These are phyloP conservation scores for Xiphorhynchus erythropygius DNA, from an alignment of 2,797 vertebrate genomes.

Conservation along the genomic window DNA sequence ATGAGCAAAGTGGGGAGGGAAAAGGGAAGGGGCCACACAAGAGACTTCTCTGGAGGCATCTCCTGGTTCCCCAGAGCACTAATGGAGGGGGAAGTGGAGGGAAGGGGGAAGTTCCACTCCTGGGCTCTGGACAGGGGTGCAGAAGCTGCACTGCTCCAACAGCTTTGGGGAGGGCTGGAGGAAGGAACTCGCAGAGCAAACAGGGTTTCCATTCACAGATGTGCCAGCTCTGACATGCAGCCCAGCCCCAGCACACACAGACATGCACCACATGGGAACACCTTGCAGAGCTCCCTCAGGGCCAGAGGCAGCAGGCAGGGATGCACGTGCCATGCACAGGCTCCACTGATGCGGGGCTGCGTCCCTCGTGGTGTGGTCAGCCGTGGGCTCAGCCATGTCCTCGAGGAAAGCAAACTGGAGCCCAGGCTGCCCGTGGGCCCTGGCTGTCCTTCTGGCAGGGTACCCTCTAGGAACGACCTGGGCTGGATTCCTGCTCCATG, in stretches of 20 bases:
- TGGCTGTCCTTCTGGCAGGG: neutral
- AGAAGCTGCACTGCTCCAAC: neutral
- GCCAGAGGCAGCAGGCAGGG: neutral
- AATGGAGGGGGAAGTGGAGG: neutral
- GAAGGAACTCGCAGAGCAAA: neutral
- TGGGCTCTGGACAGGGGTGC: neutral
- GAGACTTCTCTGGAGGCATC: neutral
- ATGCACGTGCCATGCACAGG: neutral
- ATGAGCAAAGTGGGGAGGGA: rapidly evolving
- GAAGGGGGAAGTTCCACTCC: neutral
- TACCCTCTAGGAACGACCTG: neutral
- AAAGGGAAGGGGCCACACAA: neutral
- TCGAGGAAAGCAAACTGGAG: neutral
- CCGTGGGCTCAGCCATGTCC: neutral
- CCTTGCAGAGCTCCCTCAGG: neutral
- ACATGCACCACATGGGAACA: neutral
- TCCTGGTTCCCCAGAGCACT: neutral
- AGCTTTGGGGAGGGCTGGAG: rapidly evolving
- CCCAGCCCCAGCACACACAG: neutral
- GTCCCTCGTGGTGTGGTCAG: rapidly evolving
- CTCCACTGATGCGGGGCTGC: rapidly evolving
- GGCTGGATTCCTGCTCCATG: neutral
- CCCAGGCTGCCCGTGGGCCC: neutral
- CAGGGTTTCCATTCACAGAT: neutral
- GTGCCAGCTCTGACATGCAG: neutral